A percentile compares a stretch with the other conserved stretches of the same genome.
Evolutionary conservation across 2,797 vertebrate genomes (phyloP).

Genomic region (Sebastes wilsoni): DNA sequence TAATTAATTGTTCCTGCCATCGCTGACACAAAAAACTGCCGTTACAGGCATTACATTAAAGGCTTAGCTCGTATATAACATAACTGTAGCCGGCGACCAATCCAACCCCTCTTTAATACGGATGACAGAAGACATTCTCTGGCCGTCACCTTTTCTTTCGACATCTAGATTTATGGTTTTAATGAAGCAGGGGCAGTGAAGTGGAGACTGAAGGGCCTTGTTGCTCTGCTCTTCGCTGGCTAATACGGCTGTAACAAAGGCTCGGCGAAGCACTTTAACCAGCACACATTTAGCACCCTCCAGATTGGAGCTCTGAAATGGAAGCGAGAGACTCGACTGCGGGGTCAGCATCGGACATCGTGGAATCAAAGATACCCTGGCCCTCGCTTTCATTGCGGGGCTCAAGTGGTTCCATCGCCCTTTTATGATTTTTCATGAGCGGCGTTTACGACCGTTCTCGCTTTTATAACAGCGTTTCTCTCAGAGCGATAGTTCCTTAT

Average conservation of each 20-base stretch:
- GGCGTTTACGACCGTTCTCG: constrained; percentile 63
- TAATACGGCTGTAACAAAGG: constrained; percentile 72
- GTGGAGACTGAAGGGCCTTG: constrained; percentile 61
- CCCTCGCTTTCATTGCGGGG: constrained; percentile 38
- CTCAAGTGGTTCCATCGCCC: constrained; percentile 51
- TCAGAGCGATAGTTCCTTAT: constrained; percentile 65
- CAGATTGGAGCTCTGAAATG: constrained; percentile 66
- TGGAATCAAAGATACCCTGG: constrained; percentile 33
- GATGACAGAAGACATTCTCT: constrained; percentile 58
- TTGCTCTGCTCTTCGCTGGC: constrained; percentile 49
- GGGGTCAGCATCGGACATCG: constrained; percentile 47
- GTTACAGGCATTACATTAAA: not conserved
- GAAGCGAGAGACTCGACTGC: constrained; percentile 54
- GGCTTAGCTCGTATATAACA: not conserved
- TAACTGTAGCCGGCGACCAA: constrained; percentile 22
- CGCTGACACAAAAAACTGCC: not conserved
- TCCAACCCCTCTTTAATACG: constrained; percentile 30
- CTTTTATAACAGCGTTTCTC: constrained; percentile 66
- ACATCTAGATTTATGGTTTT: constrained; percentile 79
- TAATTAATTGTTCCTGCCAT: not conserved
- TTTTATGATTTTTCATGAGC: constrained; percentile 74
- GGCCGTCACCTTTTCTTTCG: constrained; percentile 51
- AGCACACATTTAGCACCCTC: constrained; percentile 61
- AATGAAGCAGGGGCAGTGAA: constrained; percentile 74
- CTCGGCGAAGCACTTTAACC: constrained; percentile 65